phyloP scores from a whole-genome alignment of 2,113 vertebrate species.

The Oxyruncus cristatus region DNA sequence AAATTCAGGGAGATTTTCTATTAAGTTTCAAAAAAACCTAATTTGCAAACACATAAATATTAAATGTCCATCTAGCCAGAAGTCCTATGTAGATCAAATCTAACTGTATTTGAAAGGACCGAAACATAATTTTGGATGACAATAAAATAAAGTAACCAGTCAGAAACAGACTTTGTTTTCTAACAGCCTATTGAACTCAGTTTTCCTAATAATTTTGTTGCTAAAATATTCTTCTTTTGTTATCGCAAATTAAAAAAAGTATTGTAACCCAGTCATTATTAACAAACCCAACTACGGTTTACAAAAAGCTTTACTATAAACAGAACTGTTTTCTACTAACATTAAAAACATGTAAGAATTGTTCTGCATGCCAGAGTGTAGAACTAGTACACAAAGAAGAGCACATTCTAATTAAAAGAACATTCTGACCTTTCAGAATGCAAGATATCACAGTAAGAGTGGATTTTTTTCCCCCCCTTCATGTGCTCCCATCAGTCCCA shows the following conservation, averaged over 20 bases:
- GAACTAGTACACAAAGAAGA: not conserved
- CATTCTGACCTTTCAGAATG: not conserved
- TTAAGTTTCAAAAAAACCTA: not conserved
- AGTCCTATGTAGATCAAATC: not conserved
- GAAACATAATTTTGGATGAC: not conserved
- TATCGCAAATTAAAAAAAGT: not conserved
- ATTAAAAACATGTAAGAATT: not conserved
- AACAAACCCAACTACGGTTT: not conserved
- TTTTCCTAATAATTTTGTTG: not conserved
- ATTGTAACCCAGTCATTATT: not conserved
- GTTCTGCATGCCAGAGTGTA: not conserved
- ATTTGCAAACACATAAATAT: not conserved
- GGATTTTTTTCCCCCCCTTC: not conserved
- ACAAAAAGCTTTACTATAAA: not conserved
- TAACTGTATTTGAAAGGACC: not conserved
- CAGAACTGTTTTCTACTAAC: not conserved
- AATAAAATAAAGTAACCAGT: not conserved
- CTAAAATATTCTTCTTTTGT: not conserved
- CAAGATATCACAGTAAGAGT: not conserved
- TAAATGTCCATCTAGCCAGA: not conserved
- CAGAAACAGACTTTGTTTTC: not conserved
- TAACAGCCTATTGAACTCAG: not conserved
- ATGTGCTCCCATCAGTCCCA: fast-evolving
- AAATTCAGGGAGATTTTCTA: not conserved
- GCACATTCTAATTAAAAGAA: not conserved